Conservation (phyloP, 1,140 invertebrate species). For the Acromyrmex charruanus region DNA sequence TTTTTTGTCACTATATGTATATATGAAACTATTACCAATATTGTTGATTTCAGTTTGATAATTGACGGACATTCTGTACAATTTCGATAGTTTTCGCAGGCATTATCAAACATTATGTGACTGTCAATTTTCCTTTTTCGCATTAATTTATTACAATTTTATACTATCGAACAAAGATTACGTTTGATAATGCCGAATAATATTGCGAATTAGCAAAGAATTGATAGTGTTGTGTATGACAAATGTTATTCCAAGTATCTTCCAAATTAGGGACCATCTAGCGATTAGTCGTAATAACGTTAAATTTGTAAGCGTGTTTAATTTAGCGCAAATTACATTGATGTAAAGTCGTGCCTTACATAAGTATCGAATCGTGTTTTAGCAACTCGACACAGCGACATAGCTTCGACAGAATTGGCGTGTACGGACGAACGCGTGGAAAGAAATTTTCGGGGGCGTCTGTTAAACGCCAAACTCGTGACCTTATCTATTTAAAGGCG, state of each 20-base stretch:
- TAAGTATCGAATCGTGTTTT: background rate
- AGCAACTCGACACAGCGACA: background rate
- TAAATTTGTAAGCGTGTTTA: slow-evolving; percentile 62
- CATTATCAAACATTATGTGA: slow-evolving; percentile 6
- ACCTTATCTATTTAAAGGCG: slow-evolving; percentile 64
- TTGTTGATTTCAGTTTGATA: background rate
- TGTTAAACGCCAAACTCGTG: slow-evolving; percentile 47
- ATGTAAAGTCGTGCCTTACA: slow-evolving; percentile 62
- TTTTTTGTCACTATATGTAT: background rate
- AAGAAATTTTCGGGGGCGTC: slow-evolving; percentile 30
- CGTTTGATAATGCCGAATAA: slow-evolving; percentile 9
- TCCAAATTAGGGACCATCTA: slow-evolving; percentile 83
- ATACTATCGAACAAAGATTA: slow-evolving; percentile 20
- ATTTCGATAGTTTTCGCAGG: background rate
- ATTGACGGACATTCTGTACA: background rate
- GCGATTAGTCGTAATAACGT: slow-evolving; percentile 74
- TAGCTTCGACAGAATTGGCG: background rate
- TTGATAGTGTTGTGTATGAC: slow-evolving; percentile 42
- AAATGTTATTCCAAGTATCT: slow-evolving; percentile 78
- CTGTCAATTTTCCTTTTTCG: background rate
- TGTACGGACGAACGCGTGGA: slow-evolving; percentile 10
- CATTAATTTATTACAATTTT: background rate
- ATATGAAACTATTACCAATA: background rate
- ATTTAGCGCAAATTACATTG: slow-evolving; percentile 23
- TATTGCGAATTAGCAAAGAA: slow-evolving; percentile 40